Evolutionary conservation across 2,797 vertebrate species (phyloP).

Genomic region (Perodicticus potto): DNA sequence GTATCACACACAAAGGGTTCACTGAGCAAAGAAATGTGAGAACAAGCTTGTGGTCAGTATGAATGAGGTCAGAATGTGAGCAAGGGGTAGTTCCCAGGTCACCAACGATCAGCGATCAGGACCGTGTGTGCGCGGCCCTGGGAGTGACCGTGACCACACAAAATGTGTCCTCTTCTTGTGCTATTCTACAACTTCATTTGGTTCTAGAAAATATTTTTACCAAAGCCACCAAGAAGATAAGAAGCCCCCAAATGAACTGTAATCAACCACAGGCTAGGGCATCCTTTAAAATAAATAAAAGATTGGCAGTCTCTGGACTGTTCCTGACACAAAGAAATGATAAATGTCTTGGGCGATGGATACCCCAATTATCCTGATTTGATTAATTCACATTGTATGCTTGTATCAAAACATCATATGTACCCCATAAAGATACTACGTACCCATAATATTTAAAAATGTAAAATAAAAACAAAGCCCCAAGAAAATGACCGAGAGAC

Average conservation of each 20-base stretch:
- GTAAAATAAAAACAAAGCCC: not conserved
- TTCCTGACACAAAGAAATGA: not conserved
- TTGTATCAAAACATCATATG: not conserved
- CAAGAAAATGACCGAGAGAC: not conserved
- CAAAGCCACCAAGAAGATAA: not conserved
- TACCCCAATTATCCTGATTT: not conserved
- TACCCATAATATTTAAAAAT: not conserved
- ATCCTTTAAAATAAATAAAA: not conserved
- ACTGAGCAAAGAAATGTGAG: too few species aligned
- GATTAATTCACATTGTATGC: not conserved
- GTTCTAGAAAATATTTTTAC: not conserved
- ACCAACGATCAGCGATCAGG: not conserved
- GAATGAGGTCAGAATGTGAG: not conserved
- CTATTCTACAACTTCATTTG: not conserved
- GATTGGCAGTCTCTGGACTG: not conserved
- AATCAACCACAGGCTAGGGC: not conserved
- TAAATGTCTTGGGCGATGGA: not conserved
- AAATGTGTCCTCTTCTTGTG: not conserved
- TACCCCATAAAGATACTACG: not conserved
- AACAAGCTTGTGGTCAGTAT: rapidly evolving
- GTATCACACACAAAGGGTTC: rapidly evolving
- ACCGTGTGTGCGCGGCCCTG: not conserved
- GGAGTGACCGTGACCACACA: not conserved
- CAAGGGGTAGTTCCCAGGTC: not conserved
- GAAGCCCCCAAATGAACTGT: not conserved